A percentile compares a stretch with the other conserved stretches of the same genome.
Evolutionary conservation across 2,113 vertebrate genomes (phyloP).

Genomic region (Corapipo altera): DNA sequence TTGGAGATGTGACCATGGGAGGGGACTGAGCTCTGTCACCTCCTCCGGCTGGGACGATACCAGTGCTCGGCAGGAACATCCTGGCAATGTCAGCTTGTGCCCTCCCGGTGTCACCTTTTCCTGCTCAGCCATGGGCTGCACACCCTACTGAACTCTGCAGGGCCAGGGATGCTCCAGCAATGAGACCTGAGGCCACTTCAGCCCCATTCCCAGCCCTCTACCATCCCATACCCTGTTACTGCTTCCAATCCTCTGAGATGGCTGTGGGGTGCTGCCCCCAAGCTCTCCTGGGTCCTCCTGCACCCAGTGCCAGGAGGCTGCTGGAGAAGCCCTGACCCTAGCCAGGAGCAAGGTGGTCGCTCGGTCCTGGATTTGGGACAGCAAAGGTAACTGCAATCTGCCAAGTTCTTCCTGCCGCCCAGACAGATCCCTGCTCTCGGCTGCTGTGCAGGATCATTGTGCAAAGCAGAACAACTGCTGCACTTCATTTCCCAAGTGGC

Average conservation of each 20-base stretch:
- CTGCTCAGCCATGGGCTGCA: background rate
- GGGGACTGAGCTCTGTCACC: background rate
- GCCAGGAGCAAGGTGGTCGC: background rate
- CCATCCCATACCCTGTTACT: background rate
- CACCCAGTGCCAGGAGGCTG: fast-evolving
- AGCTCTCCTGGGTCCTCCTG: background rate
- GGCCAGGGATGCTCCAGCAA: background rate
- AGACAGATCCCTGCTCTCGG: background rate
- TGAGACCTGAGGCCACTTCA: background rate
- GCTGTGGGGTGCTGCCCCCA: background rate
- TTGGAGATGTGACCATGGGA: background rate
- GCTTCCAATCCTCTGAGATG: background rate
- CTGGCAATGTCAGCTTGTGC: background rate
- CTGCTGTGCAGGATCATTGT: background rate
- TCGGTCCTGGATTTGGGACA: background rate
- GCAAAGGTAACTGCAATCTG: background rate
- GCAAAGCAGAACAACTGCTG: background rate
- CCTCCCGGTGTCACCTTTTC: background rate
- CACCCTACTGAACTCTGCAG: background rate
- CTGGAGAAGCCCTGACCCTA: background rate
- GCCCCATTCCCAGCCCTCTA: background rate
- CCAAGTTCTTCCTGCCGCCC: background rate
- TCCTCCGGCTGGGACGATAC: background rate
- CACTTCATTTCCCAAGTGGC: background rate
- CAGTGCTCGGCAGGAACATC: background rate